Percentiles rank a stretch among this genome's conserved stretches.
Evolutionary conservation across 2,888 invertebrate species (phyloP).

Genomic region (Eledona agricola): DNA sequence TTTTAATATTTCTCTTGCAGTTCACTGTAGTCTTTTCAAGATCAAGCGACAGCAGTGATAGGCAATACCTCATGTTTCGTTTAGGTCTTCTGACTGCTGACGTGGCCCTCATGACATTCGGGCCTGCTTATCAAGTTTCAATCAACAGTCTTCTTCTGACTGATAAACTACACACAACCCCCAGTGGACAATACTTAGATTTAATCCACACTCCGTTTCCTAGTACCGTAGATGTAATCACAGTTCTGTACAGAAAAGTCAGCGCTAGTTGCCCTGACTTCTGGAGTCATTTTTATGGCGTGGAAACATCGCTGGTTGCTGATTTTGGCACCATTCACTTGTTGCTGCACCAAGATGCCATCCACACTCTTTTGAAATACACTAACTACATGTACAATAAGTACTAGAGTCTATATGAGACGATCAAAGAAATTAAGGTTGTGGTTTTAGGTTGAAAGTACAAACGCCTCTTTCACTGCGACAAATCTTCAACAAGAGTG

Average conservation of each 20-base stretch:
- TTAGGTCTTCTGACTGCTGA: conserved; percentile 76
- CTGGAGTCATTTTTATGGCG: conserved; percentile 79
- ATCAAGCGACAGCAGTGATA: conserved; percentile 71
- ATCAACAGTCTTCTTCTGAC: conserved; percentile 72
- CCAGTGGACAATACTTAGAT: conserved; percentile 80
- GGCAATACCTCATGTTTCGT: conserved; percentile 78
- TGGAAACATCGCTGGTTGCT: conserved; percentile 79
- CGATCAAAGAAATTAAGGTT: not conserved
- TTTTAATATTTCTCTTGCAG: conserved; percentile 55
- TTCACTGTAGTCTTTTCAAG: conserved; percentile 73
- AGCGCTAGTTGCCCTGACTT: conserved; percentile 85
- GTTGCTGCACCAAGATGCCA: conserved; percentile 77
- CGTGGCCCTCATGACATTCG: conserved; percentile 79
- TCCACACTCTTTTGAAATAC: conserved; percentile 76
- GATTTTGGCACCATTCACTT: conserved; percentile 72
- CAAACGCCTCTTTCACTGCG: conserved; percentile 51
- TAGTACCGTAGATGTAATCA: conserved; percentile 71
- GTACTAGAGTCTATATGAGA: conserved; percentile 57
- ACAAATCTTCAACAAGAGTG: no score
- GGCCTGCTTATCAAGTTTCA: conserved; percentile 79
- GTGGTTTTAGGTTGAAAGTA: conserved; percentile 42
- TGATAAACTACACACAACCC: conserved; percentile 79
- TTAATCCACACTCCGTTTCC: conserved; percentile 70
- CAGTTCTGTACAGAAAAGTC: conserved; percentile 81
- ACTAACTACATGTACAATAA: conserved; percentile 70